Percentiles rank a stretch among this genome's conserved stretches.
These are phyloP conservation scores for Exephanes ischioxanthus DNA, from an alignment of 2,888 invertebrate genomes.

Conservation along the genomic window DNA sequence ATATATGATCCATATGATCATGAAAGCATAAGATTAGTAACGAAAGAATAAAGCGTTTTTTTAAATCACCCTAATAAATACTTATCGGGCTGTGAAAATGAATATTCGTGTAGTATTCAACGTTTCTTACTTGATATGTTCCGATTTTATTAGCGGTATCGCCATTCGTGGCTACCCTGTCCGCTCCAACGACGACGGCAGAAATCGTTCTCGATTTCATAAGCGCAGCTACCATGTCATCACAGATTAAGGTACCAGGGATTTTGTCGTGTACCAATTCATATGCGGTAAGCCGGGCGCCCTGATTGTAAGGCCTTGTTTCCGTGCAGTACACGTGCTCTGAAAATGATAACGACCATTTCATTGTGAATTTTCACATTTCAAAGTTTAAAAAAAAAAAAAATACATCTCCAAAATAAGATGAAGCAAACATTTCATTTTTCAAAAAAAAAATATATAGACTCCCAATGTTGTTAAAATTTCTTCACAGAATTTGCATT, in stretches of 20 bases:
- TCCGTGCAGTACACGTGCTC: constrained; percentile 98
- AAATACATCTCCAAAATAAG: neutral
- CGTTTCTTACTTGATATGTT: constrained; percentile 90
- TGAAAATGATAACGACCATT: constrained; percentile 82
- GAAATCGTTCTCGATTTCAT: constrained; percentile 94
- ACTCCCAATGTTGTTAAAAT: too few species aligned
- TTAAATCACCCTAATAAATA: too few species aligned
- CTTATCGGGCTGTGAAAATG: neutral
- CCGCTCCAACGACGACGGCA: constrained; percentile 99
- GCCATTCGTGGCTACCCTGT: constrained; percentile 97
- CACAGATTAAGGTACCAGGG: constrained; percentile 96
- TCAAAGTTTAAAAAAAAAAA: neutral
- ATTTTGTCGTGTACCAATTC: constrained; percentile 97
- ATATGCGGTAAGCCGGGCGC: constrained; percentile 97
- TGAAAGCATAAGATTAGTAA: too few species aligned
- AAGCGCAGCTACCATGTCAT: constrained; percentile 97
- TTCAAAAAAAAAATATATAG: too few species aligned
- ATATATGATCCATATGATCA: too few species aligned
- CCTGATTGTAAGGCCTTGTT: constrained; percentile 99
- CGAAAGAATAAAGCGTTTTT: too few species aligned
- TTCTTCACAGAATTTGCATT: too few species aligned
- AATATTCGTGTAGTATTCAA: neutral
- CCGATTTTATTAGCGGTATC: constrained; percentile 99
- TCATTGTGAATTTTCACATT: constrained; percentile 1
- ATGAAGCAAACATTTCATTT: too few species aligned